Conservation (phyloP, 53 echinoderm and acorn worm species). For the Antedon mediterranea region DNA sequence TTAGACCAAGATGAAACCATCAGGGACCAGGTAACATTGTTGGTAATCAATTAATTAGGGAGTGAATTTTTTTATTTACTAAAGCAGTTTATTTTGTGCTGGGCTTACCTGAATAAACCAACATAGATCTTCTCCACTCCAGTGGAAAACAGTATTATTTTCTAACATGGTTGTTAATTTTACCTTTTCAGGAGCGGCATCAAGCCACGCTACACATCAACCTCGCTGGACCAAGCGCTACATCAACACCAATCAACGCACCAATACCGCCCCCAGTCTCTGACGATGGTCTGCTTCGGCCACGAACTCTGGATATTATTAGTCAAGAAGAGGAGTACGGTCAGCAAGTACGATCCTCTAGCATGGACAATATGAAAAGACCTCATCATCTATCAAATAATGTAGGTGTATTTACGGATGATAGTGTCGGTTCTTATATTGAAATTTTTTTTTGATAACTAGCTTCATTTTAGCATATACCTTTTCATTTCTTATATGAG, state of each 20-base stretch:
- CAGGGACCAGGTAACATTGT: background rate
- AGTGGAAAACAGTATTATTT: no score
- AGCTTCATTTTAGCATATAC: no score
- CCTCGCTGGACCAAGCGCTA: background rate
- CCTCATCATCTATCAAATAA: background rate
- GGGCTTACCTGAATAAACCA: no score
- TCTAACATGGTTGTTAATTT: no score
- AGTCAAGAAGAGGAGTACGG: background rate
- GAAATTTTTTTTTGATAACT: no score
- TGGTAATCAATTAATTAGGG: no score
- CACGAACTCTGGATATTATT: background rate
- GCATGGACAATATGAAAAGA: slow-evolving; percentile 43
- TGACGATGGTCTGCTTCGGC: background rate
- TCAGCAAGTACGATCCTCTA: slow-evolving; percentile 17
- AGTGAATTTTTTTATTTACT: no score
- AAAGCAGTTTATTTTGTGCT: no score
- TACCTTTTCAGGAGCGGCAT: background rate
- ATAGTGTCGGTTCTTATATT: no score
- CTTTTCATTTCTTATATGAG: no score
- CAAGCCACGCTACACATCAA: background rate
- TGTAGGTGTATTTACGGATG: background rate
- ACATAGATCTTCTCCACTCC: no score
- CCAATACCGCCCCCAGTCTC: background rate
- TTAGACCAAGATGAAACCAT: background rate
- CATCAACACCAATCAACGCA: background rate